Base-by-base conservation (phyloP, 2,113 vertebrate species). In the Sebastes fasciatus region DNA sequence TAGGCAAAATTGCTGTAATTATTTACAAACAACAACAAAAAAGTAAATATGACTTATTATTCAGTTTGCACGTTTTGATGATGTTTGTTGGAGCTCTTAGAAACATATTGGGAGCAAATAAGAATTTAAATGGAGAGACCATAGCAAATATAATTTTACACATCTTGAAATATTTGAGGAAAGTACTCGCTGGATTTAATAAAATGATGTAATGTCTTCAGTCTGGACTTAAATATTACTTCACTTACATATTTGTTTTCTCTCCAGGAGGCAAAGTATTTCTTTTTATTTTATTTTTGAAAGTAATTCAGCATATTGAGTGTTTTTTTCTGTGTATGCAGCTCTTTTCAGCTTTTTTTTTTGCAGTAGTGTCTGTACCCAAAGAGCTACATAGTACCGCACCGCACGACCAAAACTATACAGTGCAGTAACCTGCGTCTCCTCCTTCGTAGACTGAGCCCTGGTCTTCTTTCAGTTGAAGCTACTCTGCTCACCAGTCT, bases 171-270 rank as follows among this genome's bases (percentile, higher is more conserved):
- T 86, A 69, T 64, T 81, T 0, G 5, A 83, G n/a, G 34, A 80
- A 84, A 86, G 21, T 52, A 55, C 13, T 78, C 57, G 16, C 76
- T 85, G 73, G 79, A 81, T 77, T 75, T 78, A 52, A 79, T 79
- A 70, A 74, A 89, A 77, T 46, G 40, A 82, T 77, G 63, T 23
- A 40, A 7, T 8, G 10, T 68, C 40, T 79, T n/a, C 14, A 6
- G 7, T 51, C 40, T 76, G 67, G 51, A 55, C 4, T 62, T 4
- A 74, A 80, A 63, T 16, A 58, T 67, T 11, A n/a, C 34, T 70
- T 71, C 42, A 48, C 26, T 16, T 60, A 1, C 45, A 42, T 76
- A 13, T 65, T 69, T 65, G 2, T 66, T 43, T 48, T 66, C 10
- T 16, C 5, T 52, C 21, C 26, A 45, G 19, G 19, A 52, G 45